Base-by-base conservation (phyloP, 1,140 invertebrate species). In the Trichonephila clavata region DNA sequence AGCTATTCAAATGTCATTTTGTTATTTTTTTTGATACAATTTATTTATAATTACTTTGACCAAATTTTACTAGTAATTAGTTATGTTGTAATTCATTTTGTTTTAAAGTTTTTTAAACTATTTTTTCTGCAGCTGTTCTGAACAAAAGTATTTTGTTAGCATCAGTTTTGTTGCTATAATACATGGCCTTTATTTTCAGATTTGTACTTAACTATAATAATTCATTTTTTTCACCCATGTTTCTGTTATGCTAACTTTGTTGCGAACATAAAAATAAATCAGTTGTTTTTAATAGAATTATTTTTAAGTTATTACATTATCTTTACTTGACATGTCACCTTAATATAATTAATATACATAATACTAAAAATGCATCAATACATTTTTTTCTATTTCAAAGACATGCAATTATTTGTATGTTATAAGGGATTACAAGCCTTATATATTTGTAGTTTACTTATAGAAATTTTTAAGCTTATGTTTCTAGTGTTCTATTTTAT, bases 11-110 rank as follows among this genome's bases (percentile, higher is more conserved):
- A 59, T 89, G 63, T 89, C 63, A 50, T 89, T 71, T 71, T 88
- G 10, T 18, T 39, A 63, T 87, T 87, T 18, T 87, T 87, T 71
- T 89, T 71, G 43, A 89, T 89, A 89, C 43, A n/a, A 43, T 77
- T 89, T 50, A 57, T 89, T 89, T 89, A 89, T 77, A 77, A 71
- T n/a, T 77, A 88, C 27, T 32, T 50, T 87, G 86, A 87, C 86
- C 59, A 87, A 87, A 87, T 87, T 87, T 87, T 87, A 16, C 57
- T 83, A 57, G 39, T 59, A 57, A 83, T 59, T 87, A 87, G 59
- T 77, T 77, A 27, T 77, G 71, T 77, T 39, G 16, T 77, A 77
- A 39, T 77, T 68, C 65, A 77, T 77, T 77, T 77, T 77, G 32
- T 32, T 32, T 68, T 77, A 14, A 77, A 71, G 14, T 18, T 32